Evolutionary conservation across 2,113 vertebrate species (phyloP).

Genomic region (Hemiscyllium ocellatum): DNA sequence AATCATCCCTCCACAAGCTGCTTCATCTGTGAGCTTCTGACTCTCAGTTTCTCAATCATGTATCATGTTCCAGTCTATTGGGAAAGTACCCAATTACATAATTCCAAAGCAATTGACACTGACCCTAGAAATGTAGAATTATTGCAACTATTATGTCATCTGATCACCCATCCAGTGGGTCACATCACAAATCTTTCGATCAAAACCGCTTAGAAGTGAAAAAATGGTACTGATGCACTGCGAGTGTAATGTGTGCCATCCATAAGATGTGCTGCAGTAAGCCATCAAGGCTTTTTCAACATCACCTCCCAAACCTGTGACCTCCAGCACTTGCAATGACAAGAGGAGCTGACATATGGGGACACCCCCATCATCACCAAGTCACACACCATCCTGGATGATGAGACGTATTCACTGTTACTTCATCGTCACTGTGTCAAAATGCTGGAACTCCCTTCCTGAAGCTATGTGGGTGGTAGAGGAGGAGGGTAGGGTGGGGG

Average conservation of each 20-base stretch:
- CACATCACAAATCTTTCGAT: neutral
- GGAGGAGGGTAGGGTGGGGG: neutral
- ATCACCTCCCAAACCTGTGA: neutral
- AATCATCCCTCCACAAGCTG: neutral
- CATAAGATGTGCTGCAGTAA: neutral
- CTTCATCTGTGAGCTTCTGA: neutral
- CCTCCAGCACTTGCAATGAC: neutral
- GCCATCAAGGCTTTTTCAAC: neutral
- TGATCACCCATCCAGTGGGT: neutral
- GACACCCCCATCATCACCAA: neutral
- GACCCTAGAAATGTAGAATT: neutral
- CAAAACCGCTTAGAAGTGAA: neutral
- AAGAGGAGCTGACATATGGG: neutral
- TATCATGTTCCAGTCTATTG: neutral
- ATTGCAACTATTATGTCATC: neutral
- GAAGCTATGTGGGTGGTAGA: neutral
- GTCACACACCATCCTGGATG: neutral
- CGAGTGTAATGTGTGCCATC: neutral
- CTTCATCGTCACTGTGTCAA: neutral
- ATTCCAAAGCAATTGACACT: conserved; percentile 16
- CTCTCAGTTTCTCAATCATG: neutral
- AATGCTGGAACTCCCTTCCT: neutral
- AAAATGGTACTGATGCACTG: neutral
- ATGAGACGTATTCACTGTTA: neutral
- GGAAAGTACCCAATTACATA: neutral